These are phyloP conservation scores for Myocastor coypus DNA, from an alignment of 2,113 vertebrate genomes.

Conservation along the genomic window DNA sequence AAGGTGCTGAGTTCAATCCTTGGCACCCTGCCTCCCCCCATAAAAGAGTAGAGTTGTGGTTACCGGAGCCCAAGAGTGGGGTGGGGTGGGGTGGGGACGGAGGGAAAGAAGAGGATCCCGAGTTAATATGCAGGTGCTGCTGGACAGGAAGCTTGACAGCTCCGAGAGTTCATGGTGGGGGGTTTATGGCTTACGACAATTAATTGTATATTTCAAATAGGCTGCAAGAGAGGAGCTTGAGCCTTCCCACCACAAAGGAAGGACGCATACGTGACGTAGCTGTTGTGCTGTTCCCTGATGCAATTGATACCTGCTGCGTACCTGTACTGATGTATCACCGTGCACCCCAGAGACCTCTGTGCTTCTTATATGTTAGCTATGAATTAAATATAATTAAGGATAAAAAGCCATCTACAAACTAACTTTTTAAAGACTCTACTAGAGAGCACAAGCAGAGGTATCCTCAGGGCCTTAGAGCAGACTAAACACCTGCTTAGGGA, in stretches of 20 bases:
- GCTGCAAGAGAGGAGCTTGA: neutral
- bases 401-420: neutral
- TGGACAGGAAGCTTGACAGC: neutral
- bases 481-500: too few relatives aligned
- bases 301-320: neutral
- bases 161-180: neutral
- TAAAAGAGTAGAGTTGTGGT: neutral
- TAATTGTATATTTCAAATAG: neutral
- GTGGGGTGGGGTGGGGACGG: too few relatives aligned
- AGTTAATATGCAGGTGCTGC: neutral
- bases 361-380: neutral
- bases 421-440: neutral
- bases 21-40: too few relatives aligned
- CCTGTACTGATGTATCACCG: neutral
- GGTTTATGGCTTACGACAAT: neutral
- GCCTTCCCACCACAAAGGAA: neutral
- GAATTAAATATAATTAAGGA: too few relatives aligned
- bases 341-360: neutral
- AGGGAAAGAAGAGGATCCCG: too few relatives aligned
- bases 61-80: neutral
- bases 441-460: neutral
- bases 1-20: too few relatives aligned
- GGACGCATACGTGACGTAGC: too few relatives aligned
- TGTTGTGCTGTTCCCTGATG: too few relatives aligned
- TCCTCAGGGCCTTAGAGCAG: too few relatives aligned